phyloP scores from a whole-genome alignment of 2,113 vertebrate species.

The Podarcis muralis region DNA sequence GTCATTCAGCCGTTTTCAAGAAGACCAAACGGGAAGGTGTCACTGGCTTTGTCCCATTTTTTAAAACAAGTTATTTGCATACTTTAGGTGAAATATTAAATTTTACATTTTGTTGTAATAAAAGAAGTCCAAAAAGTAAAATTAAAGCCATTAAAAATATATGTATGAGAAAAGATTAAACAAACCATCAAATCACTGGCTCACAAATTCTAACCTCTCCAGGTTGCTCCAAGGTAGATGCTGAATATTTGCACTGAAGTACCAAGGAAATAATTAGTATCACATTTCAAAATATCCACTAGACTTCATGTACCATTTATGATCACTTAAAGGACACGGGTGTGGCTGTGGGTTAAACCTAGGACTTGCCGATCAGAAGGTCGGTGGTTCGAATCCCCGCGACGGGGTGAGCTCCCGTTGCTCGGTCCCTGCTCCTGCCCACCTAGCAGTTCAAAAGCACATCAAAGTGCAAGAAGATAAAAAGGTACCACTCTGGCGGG shows the following conservation, averaged over 20 bases:
- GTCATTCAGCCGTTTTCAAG: constrained; percentile 65
- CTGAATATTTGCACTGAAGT: background rate
- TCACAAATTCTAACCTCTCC: background rate
- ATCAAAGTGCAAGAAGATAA: too few relatives aligned
- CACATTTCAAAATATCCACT: too few relatives aligned
- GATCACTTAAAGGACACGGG: too few relatives aligned
- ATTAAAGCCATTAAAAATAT: background rate
- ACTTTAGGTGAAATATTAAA: constrained; percentile 68
- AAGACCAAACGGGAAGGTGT: constrained; percentile 61
- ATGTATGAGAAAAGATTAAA: background rate
- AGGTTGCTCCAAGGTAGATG: background rate
- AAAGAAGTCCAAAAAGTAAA: constrained; percentile 22
- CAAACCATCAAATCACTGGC: background rate
- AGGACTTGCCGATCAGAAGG: too few relatives aligned
- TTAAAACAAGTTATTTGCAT: constrained; percentile 36
- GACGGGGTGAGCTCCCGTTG: too few relatives aligned
- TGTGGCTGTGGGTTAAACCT: too few relatives aligned
- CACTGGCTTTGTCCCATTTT: constrained; percentile 57
- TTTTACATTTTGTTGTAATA: constrained; percentile 47
- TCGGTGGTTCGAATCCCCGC: too few relatives aligned
- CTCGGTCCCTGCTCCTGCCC: too few relatives aligned
- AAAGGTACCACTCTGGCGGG: too few relatives aligned
- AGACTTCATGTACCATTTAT: too few relatives aligned
- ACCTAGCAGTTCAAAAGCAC: too few relatives aligned
- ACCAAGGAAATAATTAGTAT: background rate